These are phyloP conservation scores for Calephelis virginiensis DNA, from an alignment of 1,140 invertebrate genomes.

Conservation along the genomic window DNA sequence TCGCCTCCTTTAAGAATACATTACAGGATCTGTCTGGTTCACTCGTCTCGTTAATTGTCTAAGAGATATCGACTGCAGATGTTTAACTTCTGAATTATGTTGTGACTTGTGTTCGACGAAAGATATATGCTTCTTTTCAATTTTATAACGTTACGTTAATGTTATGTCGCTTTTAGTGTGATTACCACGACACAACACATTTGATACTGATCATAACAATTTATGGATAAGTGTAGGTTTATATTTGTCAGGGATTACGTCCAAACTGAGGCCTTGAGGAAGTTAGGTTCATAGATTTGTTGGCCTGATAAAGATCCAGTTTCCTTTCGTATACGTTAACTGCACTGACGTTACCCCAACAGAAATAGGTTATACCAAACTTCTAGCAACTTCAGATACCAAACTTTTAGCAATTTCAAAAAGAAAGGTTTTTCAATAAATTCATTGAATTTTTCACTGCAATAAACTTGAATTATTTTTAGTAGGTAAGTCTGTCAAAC, in stretches of 20 bases:
- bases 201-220: no score
- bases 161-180: constrained; percentile 6
- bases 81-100: constrained; percentile 63
- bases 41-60: constrained; percentile 69
- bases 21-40: constrained; percentile 51
- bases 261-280: no score
- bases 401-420: no score
- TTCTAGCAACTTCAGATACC: no score
- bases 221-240: no score
- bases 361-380: no score
- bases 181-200: neutral
- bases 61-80: constrained; percentile 72
- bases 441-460: neutral
- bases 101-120: constrained; percentile 52
- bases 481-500: neutral
- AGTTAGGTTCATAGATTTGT: no score
- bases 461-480: neutral
- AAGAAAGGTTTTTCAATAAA: no score
- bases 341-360: no score
- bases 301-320: no score
- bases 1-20: constrained; percentile 64
- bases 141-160: constrained; percentile 13
- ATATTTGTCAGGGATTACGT: no score
- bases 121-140: constrained; percentile 49
- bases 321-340: no score